A percentile compares a stretch with the other conserved stretches of the same genome.
These are phyloP conservation scores for Phocoena phocoena DNA, from an alignment of 2,113 vertebrate genomes.

Conservation along the genomic window DNA sequence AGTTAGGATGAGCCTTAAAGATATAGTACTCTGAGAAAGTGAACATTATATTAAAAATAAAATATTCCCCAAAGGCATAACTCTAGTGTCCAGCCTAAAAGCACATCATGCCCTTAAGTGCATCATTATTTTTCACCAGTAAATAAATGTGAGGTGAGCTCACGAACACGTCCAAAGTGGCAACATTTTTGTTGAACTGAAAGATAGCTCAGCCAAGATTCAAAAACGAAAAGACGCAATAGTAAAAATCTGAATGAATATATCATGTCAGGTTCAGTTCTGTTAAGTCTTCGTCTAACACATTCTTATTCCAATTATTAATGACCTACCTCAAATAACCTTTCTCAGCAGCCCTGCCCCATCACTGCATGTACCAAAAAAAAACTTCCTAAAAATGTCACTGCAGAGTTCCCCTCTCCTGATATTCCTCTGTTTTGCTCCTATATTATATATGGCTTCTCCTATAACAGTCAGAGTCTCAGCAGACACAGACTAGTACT, in stretches of 20 bases:
- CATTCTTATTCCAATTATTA: not conserved
- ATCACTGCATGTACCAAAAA: not conserved
- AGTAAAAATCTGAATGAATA: constrained; percentile 28
- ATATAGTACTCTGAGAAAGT: constrained; percentile 12
- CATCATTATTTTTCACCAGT: constrained; percentile 15
- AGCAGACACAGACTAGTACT: not conserved
- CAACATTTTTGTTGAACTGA: constrained; percentile 20
- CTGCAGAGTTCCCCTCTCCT: not conserved
- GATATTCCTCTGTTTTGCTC: not conserved
- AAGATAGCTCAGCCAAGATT: not conserved
- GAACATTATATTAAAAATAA: constrained; percentile 44
- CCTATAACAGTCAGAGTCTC: not conserved
- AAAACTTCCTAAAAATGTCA: not conserved
- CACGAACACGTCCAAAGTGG: not conserved
- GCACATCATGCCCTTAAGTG: not conserved
- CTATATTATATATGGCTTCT: not conserved
- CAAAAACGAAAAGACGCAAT: not conserved
- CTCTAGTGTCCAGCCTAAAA: not conserved
- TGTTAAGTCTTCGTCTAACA: constrained; percentile 8
- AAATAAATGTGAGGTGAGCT: constrained; percentile 39
- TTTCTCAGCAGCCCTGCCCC: not conserved
- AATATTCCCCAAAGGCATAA: constrained; percentile 37
- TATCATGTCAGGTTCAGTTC: not conserved
- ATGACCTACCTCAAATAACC: not conserved
- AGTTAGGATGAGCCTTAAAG: constrained; percentile 21